These are phyloP conservation scores for Allolobophora icterica DNA, from an alignment of 2,888 invertebrate genomes.

Conservation along the genomic window DNA sequence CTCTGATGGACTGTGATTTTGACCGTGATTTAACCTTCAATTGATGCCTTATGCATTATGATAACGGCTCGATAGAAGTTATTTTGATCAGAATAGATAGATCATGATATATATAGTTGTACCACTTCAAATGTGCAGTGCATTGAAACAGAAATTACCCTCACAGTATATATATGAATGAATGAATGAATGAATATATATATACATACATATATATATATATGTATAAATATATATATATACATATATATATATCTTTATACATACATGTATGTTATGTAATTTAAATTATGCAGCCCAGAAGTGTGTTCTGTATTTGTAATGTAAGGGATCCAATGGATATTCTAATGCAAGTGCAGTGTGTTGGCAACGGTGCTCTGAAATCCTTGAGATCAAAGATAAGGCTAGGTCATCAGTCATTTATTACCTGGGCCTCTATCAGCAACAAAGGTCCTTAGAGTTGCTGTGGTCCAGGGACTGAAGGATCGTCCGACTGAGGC, in stretches of 20 bases:
- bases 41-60: background rate
- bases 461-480: background rate
- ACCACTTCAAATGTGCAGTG: background rate
- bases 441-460: background rate
- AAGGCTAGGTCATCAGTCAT: background rate
- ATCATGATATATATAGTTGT: too few species aligned
- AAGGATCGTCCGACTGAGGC: background rate
- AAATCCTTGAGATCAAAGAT: background rate
- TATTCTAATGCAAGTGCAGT: background rate
- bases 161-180: too few species aligned
- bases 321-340: background rate
- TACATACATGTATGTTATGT: background rate
- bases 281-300: background rate
- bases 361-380: background rate
- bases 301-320: background rate
- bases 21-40: background rate
- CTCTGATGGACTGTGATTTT: background rate
- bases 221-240: background rate
- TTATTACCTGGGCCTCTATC: constrained; percentile 17
- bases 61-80: background rate
- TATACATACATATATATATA: constrained; percentile 1
- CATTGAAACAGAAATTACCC: too few species aligned
- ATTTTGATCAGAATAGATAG: background rate
- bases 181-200: background rate
- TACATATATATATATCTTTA: too few species aligned